Percentiles rank a stretch among this genome's conserved stretches.
These are phyloP conservation scores for Chelonia mydas DNA, from an alignment of 2,797 vertebrate species.

Conservation along the genomic window DNA sequence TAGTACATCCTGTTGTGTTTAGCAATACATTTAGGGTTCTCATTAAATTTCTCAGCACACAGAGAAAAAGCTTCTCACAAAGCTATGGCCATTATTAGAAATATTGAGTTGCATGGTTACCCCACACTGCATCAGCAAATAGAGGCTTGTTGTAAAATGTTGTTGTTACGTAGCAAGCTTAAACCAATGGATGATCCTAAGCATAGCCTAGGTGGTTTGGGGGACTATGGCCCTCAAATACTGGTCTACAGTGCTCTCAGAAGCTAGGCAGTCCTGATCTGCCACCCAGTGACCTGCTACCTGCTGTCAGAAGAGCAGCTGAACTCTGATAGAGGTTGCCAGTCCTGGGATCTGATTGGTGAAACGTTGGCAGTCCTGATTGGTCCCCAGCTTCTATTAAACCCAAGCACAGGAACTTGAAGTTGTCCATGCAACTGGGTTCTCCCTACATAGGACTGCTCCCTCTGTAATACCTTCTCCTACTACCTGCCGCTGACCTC, in stretches of 20 bases:
- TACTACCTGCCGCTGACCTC: neutral
- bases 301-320: neutral
- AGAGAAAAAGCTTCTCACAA: neutral
- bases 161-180: neutral
- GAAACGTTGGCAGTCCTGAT: neutral
- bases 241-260: neutral
- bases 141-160: neutral
- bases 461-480: neutral
- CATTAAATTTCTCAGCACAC: neutral
- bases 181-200: neutral
- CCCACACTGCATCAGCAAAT: neutral
- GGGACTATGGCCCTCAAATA: neutral
- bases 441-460: neutral
- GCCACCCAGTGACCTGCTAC: neutral
- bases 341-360: neutral
- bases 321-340: neutral
- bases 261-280: neutral
- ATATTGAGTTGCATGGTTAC: neutral
- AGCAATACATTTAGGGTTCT: conserved; percentile 17
- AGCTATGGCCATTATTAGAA: neutral
- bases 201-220: neutral
- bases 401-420: neutral
- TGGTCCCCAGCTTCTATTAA: neutral
- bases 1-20: neutral
- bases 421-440: neutral